Percentiles rank a stretch among this genome's conserved stretches.
These are phyloP conservation scores for Diploscapter pachys DNA, from an alignment of 1,140 invertebrate genomes.

Conservation along the genomic window DNA sequence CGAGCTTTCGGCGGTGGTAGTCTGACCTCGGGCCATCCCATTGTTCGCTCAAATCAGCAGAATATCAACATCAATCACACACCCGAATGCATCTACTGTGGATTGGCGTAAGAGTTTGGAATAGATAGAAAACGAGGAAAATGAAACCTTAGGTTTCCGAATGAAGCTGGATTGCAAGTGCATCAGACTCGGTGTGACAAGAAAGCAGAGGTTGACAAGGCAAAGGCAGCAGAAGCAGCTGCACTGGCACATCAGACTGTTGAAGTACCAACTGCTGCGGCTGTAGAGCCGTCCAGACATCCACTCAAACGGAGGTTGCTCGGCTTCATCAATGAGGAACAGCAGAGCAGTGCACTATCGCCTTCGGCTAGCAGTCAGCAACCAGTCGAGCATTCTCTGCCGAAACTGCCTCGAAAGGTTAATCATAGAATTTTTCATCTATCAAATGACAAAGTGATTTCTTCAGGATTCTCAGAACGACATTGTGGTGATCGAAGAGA, in stretches of 20 bases:
- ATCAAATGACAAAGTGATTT: neutral
- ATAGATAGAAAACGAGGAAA: neutral
- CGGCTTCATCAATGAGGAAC: too few relatives aligned
- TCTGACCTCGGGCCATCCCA: constrained; percentile 20
- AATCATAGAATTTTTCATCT: neutral
- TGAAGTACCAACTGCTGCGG: neutral
- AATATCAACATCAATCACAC: constrained; percentile 2
- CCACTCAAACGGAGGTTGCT: constrained; percentile 13
- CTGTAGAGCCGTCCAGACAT: constrained; percentile 10
- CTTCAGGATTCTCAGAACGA: constrained; percentile 14
- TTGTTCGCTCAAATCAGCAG: neutral
- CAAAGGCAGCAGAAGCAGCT: constrained; percentile 7
- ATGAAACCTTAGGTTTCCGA: constrained; percentile 17
- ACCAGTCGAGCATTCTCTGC: constrained; percentile 2
- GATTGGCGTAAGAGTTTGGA: constrained; percentile 2
- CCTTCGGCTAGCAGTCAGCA: constrained; percentile 13
- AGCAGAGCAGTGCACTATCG: too few relatives aligned
- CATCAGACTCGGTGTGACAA: constrained; percentile 9
- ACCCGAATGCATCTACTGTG: constrained; percentile 24
- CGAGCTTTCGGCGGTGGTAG: constrained; percentile 9
- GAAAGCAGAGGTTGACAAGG: constrained; percentile 24
- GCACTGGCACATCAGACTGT: neutral
- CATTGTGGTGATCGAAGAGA: neutral
- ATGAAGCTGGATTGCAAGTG: constrained; percentile 22
- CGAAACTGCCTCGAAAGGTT: constrained; percentile 3